These are phyloP conservation scores for Eilema depressum DNA, from an alignment of 2,888 invertebrate species.

Conservation along the genomic window DNA sequence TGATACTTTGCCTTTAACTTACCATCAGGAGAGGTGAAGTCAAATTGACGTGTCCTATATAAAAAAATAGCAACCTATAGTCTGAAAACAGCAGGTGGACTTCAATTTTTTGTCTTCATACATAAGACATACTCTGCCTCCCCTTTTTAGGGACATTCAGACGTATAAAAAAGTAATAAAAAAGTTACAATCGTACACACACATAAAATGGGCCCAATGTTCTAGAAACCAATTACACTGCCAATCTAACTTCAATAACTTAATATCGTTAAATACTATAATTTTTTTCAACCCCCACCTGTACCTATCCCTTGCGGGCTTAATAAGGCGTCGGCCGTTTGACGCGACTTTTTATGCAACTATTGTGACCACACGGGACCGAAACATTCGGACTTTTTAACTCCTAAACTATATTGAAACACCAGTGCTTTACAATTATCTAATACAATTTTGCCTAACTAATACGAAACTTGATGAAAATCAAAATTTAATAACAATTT, in stretches of 20 bases:
- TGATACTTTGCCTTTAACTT: too few relatives aligned
- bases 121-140: neutral
- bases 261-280: slow-evolving; percentile 74
- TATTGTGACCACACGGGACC: slow-evolving; percentile 16
- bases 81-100: neutral
- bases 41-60: too few relatives aligned
- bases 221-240: slow-evolving; percentile 52
- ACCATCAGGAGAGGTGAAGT: too few relatives aligned
- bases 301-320: slow-evolving; percentile 66
- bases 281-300: slow-evolving; percentile 68
- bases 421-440: neutral
- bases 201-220: slow-evolving; percentile 28
- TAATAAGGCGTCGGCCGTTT: slow-evolving; percentile 79
- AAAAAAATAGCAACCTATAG: neutral
- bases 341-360: slow-evolving; percentile 70
- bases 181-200: neutral
- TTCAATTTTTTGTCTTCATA: too few relatives aligned
- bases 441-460: neutral
- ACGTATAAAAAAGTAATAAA: neutral
- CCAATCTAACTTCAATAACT: slow-evolving; percentile 65
- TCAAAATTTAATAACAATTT: too few relatives aligned
- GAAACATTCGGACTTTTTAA: neutral
- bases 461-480: neutral
- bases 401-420: neutral
- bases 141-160: neutral